These are phyloP conservation scores for Lutraria rhynchaena DNA, from an alignment of 1,140 invertebrate species.

Conservation along the genomic window DNA sequence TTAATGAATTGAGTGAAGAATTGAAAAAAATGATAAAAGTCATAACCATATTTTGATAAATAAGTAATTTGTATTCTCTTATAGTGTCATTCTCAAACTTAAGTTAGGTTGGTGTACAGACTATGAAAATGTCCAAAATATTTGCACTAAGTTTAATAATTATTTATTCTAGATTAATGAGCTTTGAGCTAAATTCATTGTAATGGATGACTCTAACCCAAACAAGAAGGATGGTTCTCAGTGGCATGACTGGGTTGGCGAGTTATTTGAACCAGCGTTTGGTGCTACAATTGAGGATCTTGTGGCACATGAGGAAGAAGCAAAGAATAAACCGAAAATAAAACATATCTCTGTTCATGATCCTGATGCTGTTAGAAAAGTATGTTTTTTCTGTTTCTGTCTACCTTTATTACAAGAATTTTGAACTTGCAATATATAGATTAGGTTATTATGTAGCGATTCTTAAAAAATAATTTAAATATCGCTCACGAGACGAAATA, in stretches of 20 bases:
- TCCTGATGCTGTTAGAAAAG: slow-evolving; percentile 64
- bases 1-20: too few relatives aligned
- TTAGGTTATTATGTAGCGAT: too few relatives aligned
- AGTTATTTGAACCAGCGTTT: slow-evolving; percentile 64
- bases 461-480: too few relatives aligned
- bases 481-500: too few relatives aligned
- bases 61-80: not conserved
- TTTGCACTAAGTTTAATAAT: not conserved
- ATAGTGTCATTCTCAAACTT: not conserved
- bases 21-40: too few relatives aligned
- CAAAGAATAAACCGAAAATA: slow-evolving; percentile 53
- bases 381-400: not conserved
- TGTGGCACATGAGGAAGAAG: slow-evolving; percentile 57
- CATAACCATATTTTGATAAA: not conserved
- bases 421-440: too few relatives aligned
- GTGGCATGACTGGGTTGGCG: slow-evolving; percentile 66
- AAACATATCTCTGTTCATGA: slow-evolving; percentile 63
- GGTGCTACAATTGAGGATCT: slow-evolving; percentile 54
- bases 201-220: not conserved
- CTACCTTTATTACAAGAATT: too few relatives aligned
- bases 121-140: not conserved
- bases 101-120: not conserved
- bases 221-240: not conserved
- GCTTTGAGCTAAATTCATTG: not conserved
- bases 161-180: not conserved